Evolutionary conservation across 2,888 invertebrate species (phyloP), one percentile per base, ranked within the genome.

Genomic region (Isotomurus palustris): DNA sequence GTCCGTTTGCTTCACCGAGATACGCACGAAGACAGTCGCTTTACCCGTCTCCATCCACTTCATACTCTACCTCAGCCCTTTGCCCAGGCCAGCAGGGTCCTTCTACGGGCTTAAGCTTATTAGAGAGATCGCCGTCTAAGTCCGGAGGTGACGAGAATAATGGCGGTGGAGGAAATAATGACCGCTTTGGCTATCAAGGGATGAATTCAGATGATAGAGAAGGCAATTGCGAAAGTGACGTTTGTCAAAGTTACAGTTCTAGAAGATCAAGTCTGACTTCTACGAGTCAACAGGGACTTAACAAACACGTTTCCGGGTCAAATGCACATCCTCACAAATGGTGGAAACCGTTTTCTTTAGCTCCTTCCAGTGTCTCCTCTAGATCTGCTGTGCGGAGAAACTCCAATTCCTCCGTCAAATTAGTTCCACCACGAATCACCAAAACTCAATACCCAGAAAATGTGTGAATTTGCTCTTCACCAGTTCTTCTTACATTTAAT

Each of bases 361-460:
- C 70, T 29, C 70, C 70, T 12, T 53, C 60, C 1, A 36, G 52
- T 17, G 36, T 55, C 24, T 55, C 60, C 12, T 56, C 49, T 32
- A 50, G 65, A 48, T 25, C 40, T 10, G 36, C 21, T 22, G 55
- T 51, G 10, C 10, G 55, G 32, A 63, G 60, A 53, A 68, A 64
- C 53, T 57, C 58, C 14, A 51, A 54, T 29, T 57, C 64, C 22
- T 58, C 56, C 24, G 41, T 43, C 8, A 64, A 64, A 54, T 49
- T 64, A 17, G 49, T 57, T 14, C 60, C 62, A 29, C 64, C 64
- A 10, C 61, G 69, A 17, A 66, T 65, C 22, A 62, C 58, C 17
- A 68, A 68, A 58, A 66, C 64, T 40, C 66, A 68, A 40, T 62
- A 66, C 28, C 70, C 70, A 24, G 70, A 70, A 54, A 68, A 68